Percentiles rank a stretch among this genome's conserved stretches.
phyloP scores from a whole-genome alignment of 35 echinoderm and acorn worm species.

The Nesometra sesokonis region DNA sequence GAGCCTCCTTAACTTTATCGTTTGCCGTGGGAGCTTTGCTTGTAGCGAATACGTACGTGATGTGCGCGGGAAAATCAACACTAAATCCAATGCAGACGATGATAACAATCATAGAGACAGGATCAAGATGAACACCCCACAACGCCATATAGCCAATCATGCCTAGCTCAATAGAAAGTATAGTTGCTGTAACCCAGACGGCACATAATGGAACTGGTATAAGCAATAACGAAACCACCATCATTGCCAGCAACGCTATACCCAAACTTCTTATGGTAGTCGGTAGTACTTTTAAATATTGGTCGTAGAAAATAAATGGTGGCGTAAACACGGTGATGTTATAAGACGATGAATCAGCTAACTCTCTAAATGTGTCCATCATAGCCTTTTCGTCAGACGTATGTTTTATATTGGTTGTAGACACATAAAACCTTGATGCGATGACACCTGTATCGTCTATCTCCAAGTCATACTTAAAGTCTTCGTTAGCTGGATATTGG shows the following conservation, averaged over 20 bases:
- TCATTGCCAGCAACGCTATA: conserved; percentile 68
- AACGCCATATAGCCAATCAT: conserved; percentile 85
- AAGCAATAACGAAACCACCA: conserved; percentile 54
- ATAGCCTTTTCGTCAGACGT: conserved; percentile 41
- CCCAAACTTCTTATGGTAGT: conserved; percentile 73
- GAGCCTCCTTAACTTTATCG: conserved; percentile 10
- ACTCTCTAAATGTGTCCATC: conserved; percentile 42
- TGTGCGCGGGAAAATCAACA: conserved; percentile 91
- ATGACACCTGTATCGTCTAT: conserved; percentile 33
- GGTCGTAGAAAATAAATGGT: conserved; percentile 71
- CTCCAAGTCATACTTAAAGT: conserved; percentile 54
- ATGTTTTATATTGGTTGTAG: conserved; percentile 8
- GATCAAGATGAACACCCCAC: conserved; percentile 60
- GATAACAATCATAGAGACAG: conserved; percentile 95
- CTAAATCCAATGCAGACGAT: conserved; percentile 97
- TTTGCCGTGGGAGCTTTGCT: not conserved
- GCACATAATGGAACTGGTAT: conserved; percentile 76
- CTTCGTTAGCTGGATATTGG: conserved; percentile 3
- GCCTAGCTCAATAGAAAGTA: conserved; percentile 65
- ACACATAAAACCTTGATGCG: conserved; percentile 52
- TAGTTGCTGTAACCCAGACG: conserved; percentile 52
- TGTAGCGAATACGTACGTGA: conserved; percentile 67
- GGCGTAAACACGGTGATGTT: conserved; percentile 44
- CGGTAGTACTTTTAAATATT: conserved; percentile 61
- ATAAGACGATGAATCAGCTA: conserved; percentile 18